Conservation (phyloP, 2,888 invertebrate species). For the Meteorus cinctellus region DNA sequence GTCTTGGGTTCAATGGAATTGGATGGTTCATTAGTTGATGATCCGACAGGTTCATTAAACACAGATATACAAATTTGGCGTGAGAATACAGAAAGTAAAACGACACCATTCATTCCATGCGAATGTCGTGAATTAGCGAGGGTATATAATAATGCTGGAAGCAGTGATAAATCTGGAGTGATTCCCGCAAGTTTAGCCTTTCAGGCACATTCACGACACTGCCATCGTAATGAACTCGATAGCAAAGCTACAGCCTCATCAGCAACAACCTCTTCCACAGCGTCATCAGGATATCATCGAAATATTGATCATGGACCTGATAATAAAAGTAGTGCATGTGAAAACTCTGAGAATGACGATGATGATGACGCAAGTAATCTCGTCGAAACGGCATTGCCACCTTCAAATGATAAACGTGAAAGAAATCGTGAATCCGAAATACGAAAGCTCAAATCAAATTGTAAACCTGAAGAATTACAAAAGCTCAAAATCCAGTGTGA, state of each 20-base stretch:
- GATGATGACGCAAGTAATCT: constrained; percentile 76
- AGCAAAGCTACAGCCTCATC: constrained; percentile 34
- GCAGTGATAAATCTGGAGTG: constrained; percentile 49
- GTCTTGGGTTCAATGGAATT: constrained; percentile 85
- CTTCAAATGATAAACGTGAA: constrained; percentile 79
- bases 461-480: constrained; percentile 86
- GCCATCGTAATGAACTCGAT: constrained; percentile 40
- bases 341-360: constrained; percentile 64
- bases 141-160: constrained; percentile 45
- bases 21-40: constrained; percentile 76
- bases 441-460: constrained; percentile 84
- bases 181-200: constrained; percentile 43
- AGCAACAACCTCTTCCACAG: constrained; percentile 50
- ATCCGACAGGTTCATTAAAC: constrained; percentile 79
- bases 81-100: constrained; percentile 81
- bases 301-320: constrained; percentile 71
- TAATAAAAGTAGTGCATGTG: constrained; percentile 64
- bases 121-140: constrained; percentile 61
- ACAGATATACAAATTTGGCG: constrained; percentile 91
- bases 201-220: constrained; percentile 44
- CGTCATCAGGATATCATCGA: constrained; percentile 56
- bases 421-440: constrained; percentile 79
- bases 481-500: constrained; percentile 83
- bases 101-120: constrained; percentile 61
- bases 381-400: constrained; percentile 81